Conservation (phyloP, 1,140 invertebrate species). For the Trichonephila clavipes region DNA sequence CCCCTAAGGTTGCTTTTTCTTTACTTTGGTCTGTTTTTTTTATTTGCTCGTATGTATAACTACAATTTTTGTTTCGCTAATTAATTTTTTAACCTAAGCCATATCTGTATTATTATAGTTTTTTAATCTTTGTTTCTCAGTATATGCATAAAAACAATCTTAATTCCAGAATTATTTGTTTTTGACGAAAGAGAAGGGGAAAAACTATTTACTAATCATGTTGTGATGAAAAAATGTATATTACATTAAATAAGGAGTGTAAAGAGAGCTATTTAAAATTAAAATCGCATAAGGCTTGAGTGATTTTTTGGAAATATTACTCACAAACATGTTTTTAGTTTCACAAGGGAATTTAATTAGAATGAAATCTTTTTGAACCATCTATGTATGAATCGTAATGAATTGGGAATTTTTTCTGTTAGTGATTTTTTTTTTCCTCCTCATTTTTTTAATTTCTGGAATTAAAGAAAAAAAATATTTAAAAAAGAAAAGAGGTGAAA, state of each 20-base stretch:
- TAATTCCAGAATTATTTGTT: slow-evolving; percentile 17
- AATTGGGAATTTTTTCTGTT: too few relatives aligned
- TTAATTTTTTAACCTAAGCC: slow-evolving; percentile 49
- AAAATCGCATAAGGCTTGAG: not conserved
- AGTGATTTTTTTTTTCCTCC: too few relatives aligned
- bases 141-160: slow-evolving; percentile 11
- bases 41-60: not conserved
- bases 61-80: slow-evolving; percentile 30
- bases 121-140: slow-evolving; percentile 8
- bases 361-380: not conserved
- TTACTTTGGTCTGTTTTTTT: not conserved
- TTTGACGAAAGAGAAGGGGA: not conserved
- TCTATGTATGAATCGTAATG: too few relatives aligned
- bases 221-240: not conserved
- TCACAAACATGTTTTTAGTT: not conserved
- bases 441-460: too few relatives aligned
- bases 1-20: not conserved
- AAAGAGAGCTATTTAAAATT: not conserved
- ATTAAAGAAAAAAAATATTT: too few relatives aligned
- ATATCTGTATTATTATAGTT: slow-evolving; percentile 23
- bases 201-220: not conserved
- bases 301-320: not conserved
- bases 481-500: too few relatives aligned
- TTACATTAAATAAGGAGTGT: slow-evolving; percentile 1
- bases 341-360: not conserved